Evolutionary conservation across 2,113 vertebrate genomes (phyloP).

Genomic region (Serinus canaria): DNA sequence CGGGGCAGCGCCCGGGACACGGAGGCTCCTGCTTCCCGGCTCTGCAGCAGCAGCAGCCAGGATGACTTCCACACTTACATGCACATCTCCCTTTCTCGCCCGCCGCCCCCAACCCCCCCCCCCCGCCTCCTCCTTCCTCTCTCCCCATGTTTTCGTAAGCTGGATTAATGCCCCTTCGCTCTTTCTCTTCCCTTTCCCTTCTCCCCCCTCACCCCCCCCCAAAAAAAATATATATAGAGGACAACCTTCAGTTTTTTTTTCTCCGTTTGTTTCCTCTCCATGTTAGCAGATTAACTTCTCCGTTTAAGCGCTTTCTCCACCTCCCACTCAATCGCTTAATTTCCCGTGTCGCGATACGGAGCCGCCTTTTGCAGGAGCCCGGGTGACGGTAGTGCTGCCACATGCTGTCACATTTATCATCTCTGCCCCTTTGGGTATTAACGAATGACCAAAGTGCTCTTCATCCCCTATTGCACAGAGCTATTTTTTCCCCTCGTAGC

Average conservation of each 20-base stretch:
- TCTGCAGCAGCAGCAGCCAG: no score
- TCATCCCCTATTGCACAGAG: not conserved
- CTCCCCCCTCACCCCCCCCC: no score
- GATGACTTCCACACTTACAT: no score
- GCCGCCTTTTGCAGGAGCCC: conserved; percentile 40
- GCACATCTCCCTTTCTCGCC: no score
- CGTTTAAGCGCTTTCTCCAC: conserved; percentile 14
- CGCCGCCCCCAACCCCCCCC: no score
- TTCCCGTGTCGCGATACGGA: conserved; percentile 50
- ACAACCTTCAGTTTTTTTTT: not conserved
- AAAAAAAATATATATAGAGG: not conserved
- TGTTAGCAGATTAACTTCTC: conserved; percentile 47
- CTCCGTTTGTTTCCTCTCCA: not conserved
- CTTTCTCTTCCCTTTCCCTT: not conserved
- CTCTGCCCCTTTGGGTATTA: conserved; percentile 27
- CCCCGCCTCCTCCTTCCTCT: not conserved
- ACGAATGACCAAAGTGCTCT: conserved; percentile 11
- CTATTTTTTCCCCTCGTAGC: not conserved
- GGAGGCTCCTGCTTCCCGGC: no score
- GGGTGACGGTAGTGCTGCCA: conserved; percentile 41
- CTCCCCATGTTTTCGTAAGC: not conserved
- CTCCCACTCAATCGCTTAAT: conserved; percentile 17
- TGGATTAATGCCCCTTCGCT: conserved; percentile 20
- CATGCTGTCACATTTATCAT: conserved; percentile 48
- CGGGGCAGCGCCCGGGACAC: no score